Evolutionary conservation across 2,797 vertebrate species (phyloP).

Genomic region (Lutjanus campechanus): DNA sequence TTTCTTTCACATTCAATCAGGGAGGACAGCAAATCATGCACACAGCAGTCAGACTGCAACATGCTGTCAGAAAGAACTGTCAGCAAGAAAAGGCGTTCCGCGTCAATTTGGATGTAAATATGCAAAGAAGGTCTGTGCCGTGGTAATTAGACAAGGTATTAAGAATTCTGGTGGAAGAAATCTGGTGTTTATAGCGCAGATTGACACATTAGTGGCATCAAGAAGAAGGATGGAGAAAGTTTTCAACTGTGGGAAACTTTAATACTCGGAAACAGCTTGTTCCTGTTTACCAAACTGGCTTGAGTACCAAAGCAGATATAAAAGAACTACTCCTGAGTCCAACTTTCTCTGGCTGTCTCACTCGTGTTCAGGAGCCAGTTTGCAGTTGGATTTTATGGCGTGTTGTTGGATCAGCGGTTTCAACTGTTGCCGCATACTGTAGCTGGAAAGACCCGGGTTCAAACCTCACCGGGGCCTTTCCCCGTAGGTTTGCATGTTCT

Average conservation of each 20-base stretch:
- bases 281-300: constrained; percentile 12
- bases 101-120: background rate
- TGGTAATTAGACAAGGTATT: constrained; percentile 9
- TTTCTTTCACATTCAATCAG: constrained; percentile 4
- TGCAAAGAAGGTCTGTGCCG: background rate
- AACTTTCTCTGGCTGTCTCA: constrained; percentile 7
- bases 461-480: constrained; percentile 27
- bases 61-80: constrained; percentile 38
- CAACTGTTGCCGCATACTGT: background rate
- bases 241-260: constrained; percentile 9
- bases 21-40: constrained; percentile 2
- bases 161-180: background rate
- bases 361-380: constrained; percentile 8
- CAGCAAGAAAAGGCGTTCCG: constrained; percentile 1
- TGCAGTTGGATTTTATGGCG: constrained; percentile 5
- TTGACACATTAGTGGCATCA: background rate
- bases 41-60: background rate
- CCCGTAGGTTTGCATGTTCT: constrained; percentile 20
- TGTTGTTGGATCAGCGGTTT: constrained; percentile 11
- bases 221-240: background rate
- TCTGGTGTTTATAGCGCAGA: background rate
- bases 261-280: constrained; percentile 11
- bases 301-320: constrained; percentile 4
- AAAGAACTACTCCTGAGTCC: background rate
- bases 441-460: constrained; percentile 16